Evolutionary conservation across 2,113 vertebrate species (phyloP).

Genomic region (Hypanus sabinus): DNA sequence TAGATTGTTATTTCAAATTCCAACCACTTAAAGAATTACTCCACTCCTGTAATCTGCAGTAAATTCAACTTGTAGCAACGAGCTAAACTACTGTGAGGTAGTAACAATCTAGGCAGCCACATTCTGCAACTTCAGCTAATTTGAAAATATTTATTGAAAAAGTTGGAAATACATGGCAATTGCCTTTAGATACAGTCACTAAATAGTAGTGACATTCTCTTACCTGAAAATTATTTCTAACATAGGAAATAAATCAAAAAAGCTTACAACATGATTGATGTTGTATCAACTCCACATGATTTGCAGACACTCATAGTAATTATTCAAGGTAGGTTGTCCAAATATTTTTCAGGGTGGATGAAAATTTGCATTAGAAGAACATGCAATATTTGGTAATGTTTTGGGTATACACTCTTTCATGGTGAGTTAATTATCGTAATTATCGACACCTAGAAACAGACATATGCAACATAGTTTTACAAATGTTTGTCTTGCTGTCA

Average conservation of each 20-base stretch:
- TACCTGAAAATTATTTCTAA: not conserved
- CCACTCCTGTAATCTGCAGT: not conserved
- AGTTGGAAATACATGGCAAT: not conserved
- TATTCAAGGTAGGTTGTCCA: not conserved
- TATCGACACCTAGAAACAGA: not conserved
- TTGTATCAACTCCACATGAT: not conserved
- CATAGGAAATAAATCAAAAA: not conserved
- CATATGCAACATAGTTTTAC: not conserved
- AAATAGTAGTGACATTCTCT: not conserved
- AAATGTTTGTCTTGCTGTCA: not conserved
- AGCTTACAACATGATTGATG: conserved; percentile 1
- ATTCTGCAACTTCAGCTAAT: not conserved
- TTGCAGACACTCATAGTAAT: not conserved
- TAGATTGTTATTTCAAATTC: no score
- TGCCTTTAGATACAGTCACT: not conserved
- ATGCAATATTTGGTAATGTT: not conserved
- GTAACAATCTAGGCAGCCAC: not conserved
- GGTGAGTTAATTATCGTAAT: not conserved
- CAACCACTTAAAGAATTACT: not conserved
- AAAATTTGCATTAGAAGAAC: not conserved
- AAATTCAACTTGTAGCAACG: not conserved
- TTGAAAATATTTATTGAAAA: not conserved
- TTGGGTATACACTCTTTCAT: not conserved
- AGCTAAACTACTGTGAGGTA: not conserved
- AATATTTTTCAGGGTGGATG: not conserved